Evolutionary conservation across 2,113 vertebrate species (phyloP), one percentile per base, ranked within the genome.

Genomic region (Numenius arquata): DNA sequence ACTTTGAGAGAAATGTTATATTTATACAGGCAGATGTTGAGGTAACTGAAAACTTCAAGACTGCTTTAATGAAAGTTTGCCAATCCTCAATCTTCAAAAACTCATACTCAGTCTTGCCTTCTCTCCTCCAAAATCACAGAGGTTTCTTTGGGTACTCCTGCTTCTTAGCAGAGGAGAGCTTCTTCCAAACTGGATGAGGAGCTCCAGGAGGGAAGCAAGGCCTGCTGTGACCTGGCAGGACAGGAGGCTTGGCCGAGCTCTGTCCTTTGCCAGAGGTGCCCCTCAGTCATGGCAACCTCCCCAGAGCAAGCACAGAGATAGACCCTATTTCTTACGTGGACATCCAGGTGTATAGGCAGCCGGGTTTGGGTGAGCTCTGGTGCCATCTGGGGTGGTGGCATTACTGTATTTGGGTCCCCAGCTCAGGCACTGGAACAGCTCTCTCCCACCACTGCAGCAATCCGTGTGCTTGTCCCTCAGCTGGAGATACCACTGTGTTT

Each of bases 11-110:
- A 93, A 82, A 78, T 47, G 48, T 85, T 91, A 12, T 85, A 66
- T 93, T 95, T 94, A 40, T 96, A 62, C 32, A 70, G 93, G 74
- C 89, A 88, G 63, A 58, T 73, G 81, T 82, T 91, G 89, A 91
- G 86, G 59, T 89, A 90, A 93, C 74, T 66, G 32, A 88, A 85
- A 91, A 88, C 58, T 72, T 91, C 14, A 29, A 61, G 29, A 25
- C 13, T 70, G 74, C 38, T 93, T 82, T 80, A 59, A 34, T 73
- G 75, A n/a, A 89, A 88, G 27, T 68, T 91, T 93, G 70, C 29
- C 45, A 53, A 40, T 65, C 48, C 25, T 87, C 40, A 79, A 0
- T 73, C 53, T 92, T 88, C 58, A 73, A 48, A 91, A 89, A 15
- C 43, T 67, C 21, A 8, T 12, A 72, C 18, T 19, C 15, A 6